Evolutionary conservation across 2,113 vertebrate genomes (phyloP).

Genomic region (Colius striatus): DNA sequence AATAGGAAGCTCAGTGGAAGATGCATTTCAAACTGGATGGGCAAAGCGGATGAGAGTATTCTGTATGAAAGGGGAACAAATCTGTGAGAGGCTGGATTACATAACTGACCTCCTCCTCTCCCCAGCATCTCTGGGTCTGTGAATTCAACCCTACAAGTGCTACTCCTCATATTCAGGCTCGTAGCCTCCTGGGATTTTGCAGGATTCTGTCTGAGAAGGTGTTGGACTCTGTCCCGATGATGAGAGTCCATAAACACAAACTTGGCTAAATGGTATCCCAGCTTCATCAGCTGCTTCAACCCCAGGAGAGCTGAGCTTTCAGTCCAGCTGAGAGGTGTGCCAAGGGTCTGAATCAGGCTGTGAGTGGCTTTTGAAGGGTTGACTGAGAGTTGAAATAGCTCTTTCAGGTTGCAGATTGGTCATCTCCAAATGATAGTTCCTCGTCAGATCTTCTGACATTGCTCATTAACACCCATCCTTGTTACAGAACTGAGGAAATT

Average conservation of each 20-base stretch:
- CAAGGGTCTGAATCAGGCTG: constrained; percentile 1
- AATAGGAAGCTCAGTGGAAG: constrained; percentile 29
- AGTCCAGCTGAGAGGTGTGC: background rate
- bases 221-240: background rate
- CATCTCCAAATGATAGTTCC: background rate
- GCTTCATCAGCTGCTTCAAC: background rate
- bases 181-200: background rate
- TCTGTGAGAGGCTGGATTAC: background rate
- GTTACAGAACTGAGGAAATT: background rate
- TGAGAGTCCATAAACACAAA: background rate
- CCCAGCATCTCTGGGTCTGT: background rate
- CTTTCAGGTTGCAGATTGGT: constrained; percentile 24
- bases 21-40: background rate
- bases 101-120: background rate
- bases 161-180: background rate
- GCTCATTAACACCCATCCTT: constrained; percentile 12
- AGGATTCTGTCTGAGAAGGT: background rate
- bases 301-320: background rate
- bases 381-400: constrained; percentile 24
- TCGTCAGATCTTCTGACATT: background rate
- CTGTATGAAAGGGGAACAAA: background rate
- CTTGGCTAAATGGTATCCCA: background rate
- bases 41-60: constrained; percentile 18
- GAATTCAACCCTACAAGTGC: background rate
- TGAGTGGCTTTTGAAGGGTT: constrained; percentile 12